Evolutionary conservation across 2,888 invertebrate species (phyloP), one percentile per base, ranked within the genome.

Genomic region (Acronicta alni): DNA sequence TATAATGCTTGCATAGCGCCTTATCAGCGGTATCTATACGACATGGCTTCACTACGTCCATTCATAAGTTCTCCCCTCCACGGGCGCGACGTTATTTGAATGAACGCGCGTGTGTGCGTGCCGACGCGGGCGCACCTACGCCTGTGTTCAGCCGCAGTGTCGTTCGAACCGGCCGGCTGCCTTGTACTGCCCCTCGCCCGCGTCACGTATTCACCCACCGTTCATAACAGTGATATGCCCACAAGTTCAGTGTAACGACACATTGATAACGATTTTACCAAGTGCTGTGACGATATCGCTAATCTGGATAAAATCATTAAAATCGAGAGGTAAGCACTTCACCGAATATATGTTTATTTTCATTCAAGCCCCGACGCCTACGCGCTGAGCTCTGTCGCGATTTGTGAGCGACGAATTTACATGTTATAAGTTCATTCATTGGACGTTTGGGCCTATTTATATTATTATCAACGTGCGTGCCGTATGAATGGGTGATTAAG

Each of bases 351-450:
- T 91, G 90, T 91, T 92, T 93, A 91, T 93, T 93, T 93, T 92
- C 91, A 92, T 92, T 92, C 87, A 89, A 87, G 82, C 83, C 75
- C 74, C 83, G 84, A 89, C 92, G 90, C 93, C 93, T 91, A 92
- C 92, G 91, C 93, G 79, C 84, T 75, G 81, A 75, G 85, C 89
- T 87, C 80, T 89, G 91, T 92, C 91, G 92, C 93, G 92, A 93
- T 93, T 93, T 90, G 89, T 88, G 89, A 91, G 85, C 90, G 89
- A 91, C 91, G 89, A 92, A 92, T 93, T 93, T 93, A 92, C 92
- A 93, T 93, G 90, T 88, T 91, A 89, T 91, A 90, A 88, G 89
- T 90, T 91, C 92, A 92, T 93, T 93, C 92, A 92, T 91, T 85
- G 89, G 82, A 86, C 83, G 86, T 85, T 87, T 83, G 85, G 86